A percentile compares a stretch with the other conserved stretches of the same genome.
These are phyloP conservation scores for Stratiolaelaps scimitus DNA, from an alignment of 1,140 invertebrate genomes.

Conservation along the genomic window DNA sequence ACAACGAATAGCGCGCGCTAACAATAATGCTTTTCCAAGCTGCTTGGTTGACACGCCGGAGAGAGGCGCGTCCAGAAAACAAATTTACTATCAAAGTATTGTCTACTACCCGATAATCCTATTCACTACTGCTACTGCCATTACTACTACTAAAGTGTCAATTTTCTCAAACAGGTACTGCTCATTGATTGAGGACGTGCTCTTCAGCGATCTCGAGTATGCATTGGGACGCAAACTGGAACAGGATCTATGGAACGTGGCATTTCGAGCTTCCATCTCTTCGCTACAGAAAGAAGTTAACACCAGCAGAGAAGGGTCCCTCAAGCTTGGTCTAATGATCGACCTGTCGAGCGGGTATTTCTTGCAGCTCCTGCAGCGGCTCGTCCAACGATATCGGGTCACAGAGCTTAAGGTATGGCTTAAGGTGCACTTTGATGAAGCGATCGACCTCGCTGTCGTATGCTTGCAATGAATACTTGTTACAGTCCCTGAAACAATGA, in stretches of 20 bases:
- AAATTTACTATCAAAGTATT: too few species aligned
- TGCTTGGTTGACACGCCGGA: too few species aligned
- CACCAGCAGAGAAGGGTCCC: neutral
- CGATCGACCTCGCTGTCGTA: too few species aligned
- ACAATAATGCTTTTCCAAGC: neutral
- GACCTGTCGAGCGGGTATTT: conserved; percentile 18
- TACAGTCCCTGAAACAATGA: too few species aligned
- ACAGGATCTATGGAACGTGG: conserved; percentile 74
- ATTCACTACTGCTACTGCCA: too few species aligned
- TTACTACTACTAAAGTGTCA: too few species aligned
- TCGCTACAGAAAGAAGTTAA: conserved; percentile 58
- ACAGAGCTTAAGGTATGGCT: conserved; percentile 14
- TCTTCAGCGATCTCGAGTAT: conserved; percentile 67
- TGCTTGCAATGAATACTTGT: too few species aligned
- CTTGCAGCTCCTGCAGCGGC: conserved; percentile 58
- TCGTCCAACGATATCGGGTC: conserved; percentile 38
- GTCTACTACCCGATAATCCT: too few species aligned
- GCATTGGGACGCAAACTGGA: conserved; percentile 77
- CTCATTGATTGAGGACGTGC: conserved; percentile 59
- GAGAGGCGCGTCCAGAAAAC: too few species aligned
- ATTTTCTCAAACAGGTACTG: conserved; percentile 22
- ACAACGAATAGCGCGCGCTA: neutral
- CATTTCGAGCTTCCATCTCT: conserved; percentile 74
- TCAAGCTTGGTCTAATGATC: conserved; percentile 18
- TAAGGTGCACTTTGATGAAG: too few species aligned